Base-by-base conservation (phyloP, 2,113 vertebrate genomes). In the Hoplias malabaricus region DNA sequence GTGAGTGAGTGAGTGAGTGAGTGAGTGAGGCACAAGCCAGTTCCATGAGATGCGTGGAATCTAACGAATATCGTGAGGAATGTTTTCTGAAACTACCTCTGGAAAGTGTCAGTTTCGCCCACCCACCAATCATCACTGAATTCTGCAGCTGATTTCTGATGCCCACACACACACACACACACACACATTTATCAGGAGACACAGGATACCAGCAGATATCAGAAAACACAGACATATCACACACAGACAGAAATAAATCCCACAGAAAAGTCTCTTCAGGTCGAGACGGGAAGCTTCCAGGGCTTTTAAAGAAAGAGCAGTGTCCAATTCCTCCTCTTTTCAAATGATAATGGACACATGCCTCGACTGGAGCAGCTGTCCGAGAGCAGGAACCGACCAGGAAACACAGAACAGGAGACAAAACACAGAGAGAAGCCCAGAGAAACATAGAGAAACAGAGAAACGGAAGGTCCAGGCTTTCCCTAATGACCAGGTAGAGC, bases 221-320 rank as follows among this genome's bases (percentile, higher is more conserved):
- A 63, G 11, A 68, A 21, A 46, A 29, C 34, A n/a, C n/a, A n/a
- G n/a, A n/a, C n/a, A n/a, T n/a, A 29, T 59, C 12, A 19, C 73
- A 61, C 62, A 78, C n/a, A 63, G 6, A 80, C 46, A 73, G 66
- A 19, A 27, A 13, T 13, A 8, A 33, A 61, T 5, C 1, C 23
- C 19, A 34, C 40, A 46, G 29, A 76, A 78, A 77, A 82, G 65
- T 70, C 57, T 62, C 62, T 66, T 70, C 40, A 69, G 71, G 59
- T 36, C 75, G 81, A 80, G 59, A 42, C 75, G 81, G 81, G 79
- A 85, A 73, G 78, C 69, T 69, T 43, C 66, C 77, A 19, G 0
- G 6, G 23, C 27, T 48, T 21, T 31, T 14, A 29, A 13, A 68
- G 36, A 61, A n/a, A 68, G 65, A 13, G 11, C 40, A 16, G 8